Conservation (phyloP, 2,797 vertebrate genomes). For the Ambastaia sidthimunki region DNA sequence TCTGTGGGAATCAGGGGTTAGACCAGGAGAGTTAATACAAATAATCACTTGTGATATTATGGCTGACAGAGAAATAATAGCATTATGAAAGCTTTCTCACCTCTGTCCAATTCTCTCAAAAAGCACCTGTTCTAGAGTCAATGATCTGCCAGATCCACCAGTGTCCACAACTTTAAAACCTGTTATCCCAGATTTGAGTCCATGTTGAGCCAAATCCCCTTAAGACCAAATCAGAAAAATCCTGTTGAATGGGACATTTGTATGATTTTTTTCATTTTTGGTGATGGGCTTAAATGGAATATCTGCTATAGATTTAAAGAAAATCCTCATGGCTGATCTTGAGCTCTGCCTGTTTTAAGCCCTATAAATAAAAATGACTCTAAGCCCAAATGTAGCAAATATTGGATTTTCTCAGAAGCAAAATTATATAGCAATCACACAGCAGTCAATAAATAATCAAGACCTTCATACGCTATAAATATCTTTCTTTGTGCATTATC, state of each 20-base stretch:
- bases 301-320: not conserved
- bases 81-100: slow-evolving; percentile 37
- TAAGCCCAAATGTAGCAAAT: not conserved
- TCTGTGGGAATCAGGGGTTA: not conserved
- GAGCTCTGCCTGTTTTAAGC: slow-evolving; percentile 18
- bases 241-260: slow-evolving; percentile 10
- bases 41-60: slow-evolving; percentile 34
- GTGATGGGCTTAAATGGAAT: slow-evolving; percentile 26
- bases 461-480: not conserved
- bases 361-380: slow-evolving; percentile 12
- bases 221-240: slow-evolving; percentile 49
- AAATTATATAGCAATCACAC: not conserved
- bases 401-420: not conserved
- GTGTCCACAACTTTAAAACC: slow-evolving; percentile 42
- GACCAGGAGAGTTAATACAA: slow-evolving; percentile 19
- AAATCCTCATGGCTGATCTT: not conserved
- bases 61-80: slow-evolving; percentile 37
- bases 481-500: not conserved
- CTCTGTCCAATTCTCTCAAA: slow-evolving; percentile 37
- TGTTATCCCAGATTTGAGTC: slow-evolving; percentile 55
- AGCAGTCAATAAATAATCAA: slow-evolving; percentile 17
- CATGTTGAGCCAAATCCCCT: slow-evolving; percentile 53
- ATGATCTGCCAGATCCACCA: slow-evolving; percentile 46
- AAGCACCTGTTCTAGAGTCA: slow-evolving; percentile 49
- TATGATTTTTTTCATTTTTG: slow-evolving; percentile 12